A percentile compares a stretch with the other conserved stretches of the same genome.
phyloP scores from a whole-genome alignment of 2,888 invertebrate genomes.

The Epinotia brunnichana region DNA sequence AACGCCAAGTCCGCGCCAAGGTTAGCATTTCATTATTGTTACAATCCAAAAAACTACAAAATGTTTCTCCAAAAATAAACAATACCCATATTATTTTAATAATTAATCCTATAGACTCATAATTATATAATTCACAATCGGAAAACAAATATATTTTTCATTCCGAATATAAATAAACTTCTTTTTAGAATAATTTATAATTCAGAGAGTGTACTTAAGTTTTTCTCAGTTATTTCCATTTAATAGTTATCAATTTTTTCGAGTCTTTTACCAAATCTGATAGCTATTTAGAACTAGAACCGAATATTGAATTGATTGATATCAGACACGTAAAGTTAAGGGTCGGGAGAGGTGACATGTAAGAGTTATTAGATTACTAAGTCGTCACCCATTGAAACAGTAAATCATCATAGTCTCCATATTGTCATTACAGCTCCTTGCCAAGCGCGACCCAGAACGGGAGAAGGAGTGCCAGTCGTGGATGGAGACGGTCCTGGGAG shows the following conservation, averaged over 20 bases:
- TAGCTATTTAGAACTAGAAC: too few species aligned
- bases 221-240: neutral
- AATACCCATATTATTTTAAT: too few species aligned
- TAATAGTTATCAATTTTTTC: neutral
- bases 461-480: constrained; percentile 96
- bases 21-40: constrained; percentile 78
- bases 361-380: neutral
- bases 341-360: neutral
- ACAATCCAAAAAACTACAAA: constrained; percentile 18
- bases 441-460: constrained; percentile 91
- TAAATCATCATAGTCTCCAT: neutral
- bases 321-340: too few species aligned
- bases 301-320: neutral
- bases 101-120: too few species aligned
- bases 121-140: too few species aligned
- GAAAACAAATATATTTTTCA: too few species aligned
- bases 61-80: neutral
- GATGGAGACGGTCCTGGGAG: constrained; percentile 94
- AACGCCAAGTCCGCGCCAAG: constrained; percentile 96
- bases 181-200: neutral
- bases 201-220: neutral
- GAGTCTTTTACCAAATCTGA: too few species aligned
- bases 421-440: constrained; percentile 85
- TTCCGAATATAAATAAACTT: neutral
- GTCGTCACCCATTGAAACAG: neutral